Base-by-base conservation (phyloP, 1,140 invertebrate genomes). In the Akabosia matsudoensis region DNA sequence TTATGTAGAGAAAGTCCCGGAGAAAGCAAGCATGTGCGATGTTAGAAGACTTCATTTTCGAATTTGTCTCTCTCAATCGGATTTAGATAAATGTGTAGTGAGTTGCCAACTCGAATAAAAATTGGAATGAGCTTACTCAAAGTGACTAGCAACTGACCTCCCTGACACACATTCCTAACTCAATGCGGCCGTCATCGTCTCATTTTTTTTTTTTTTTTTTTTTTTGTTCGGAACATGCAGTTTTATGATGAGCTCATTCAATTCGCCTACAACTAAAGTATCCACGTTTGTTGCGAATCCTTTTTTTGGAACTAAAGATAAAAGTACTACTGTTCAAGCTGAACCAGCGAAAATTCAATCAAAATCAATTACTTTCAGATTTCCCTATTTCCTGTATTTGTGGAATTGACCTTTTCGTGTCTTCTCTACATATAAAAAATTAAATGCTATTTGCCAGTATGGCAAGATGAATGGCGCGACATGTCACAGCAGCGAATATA, bases 71-170 rank as follows among this genome's bases (percentile, higher is more conserved):
- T 22, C 54, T 24, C 24, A 61, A 61, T 14, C 54, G 14, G 54
- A 61, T 61, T 61, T 14, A n/a, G 54, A 61, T n/a, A 61, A 61
- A 61, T 61, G 54, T 61, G 37, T 45, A 45, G 37, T n/a, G n/a
- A n/a, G n/a, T 45, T 45, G 37, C 37, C 37, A 45, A 45, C 37
- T 45, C 37, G 37, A 45, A 45, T 45, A 45, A 45, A n/a, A 45
- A 45, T 45, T 45, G 37, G 18, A 45, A 45, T 45, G 37, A 45
- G 37, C 37, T 45, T 45, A 45, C 18, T 10, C 18, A 10, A 18
- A 45, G 37, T 45, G 37, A 45, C 37, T 45, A 45, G 37, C 7
- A 18, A 45, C 37, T 45, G 37, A 45, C 37, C 37, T 45, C 37
- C 37, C 7, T 45, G 37, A 45, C 37, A 45, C 18, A 45, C 18